Evolutionary conservation across 1,140 invertebrate species (phyloP).

Genomic region (Bombyx mandarina): DNA sequence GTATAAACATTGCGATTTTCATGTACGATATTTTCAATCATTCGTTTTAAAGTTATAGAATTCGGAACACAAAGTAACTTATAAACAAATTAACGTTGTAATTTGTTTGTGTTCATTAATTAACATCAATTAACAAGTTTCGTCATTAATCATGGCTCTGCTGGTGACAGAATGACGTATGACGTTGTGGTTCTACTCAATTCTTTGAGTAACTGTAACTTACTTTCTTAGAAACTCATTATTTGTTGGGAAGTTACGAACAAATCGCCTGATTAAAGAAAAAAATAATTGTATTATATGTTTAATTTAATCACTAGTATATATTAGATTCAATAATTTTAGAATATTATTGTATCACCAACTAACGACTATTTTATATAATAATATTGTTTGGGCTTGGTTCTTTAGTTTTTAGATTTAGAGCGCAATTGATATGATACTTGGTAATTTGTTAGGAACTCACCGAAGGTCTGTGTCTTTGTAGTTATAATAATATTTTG

Average conservation of each 20-base stretch:
- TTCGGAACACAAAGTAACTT: background rate
- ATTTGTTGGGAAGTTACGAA: too few species aligned
- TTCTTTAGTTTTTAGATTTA: too few species aligned
- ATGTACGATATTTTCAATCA: too few species aligned
- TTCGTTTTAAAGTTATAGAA: background rate
- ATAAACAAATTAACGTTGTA: background rate
- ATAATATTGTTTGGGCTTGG: too few species aligned
- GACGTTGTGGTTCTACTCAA: slow-evolving; percentile 9
- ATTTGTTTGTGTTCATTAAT: slow-evolving; percentile 18
- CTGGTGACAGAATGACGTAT: slow-evolving; percentile 31
- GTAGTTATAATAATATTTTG: too few species aligned
- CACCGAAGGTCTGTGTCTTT: too few species aligned
- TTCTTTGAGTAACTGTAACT: background rate
- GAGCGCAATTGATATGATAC: too few species aligned
- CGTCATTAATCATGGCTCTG: slow-evolving; percentile 30
- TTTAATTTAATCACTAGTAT: background rate
- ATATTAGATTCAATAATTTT: background rate
- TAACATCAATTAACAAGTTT: slow-evolving; percentile 36
- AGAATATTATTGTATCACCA: background rate
- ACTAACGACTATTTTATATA: too few species aligned
- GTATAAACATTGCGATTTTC: too few species aligned
- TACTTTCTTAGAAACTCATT: too few species aligned
- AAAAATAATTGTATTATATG: background rate
- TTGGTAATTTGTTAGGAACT: too few species aligned
- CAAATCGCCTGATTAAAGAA: background rate